A percentile compares a stretch with the other conserved stretches of the same genome.
Evolutionary conservation across 2,113 vertebrate species (phyloP).

Genomic region (Polyodon spathula): DNA sequence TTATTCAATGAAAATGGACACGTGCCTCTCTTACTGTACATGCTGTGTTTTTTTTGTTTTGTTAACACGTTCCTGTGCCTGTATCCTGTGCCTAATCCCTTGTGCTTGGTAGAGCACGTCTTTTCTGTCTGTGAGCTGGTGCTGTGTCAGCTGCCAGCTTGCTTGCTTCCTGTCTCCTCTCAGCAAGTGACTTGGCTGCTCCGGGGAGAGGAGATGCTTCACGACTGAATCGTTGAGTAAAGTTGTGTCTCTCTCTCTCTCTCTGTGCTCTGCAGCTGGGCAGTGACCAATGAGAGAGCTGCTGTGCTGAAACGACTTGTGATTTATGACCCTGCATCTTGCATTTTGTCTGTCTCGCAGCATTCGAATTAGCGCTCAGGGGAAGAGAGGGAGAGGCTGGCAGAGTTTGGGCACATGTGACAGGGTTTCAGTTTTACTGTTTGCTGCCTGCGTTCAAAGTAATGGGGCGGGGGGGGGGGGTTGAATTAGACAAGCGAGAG

Average conservation of each 20-base stretch:
- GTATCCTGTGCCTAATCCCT: too few species aligned
- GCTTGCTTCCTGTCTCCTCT: too few species aligned
- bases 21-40: too few species aligned
- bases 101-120: too few species aligned
- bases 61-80: too few species aligned
- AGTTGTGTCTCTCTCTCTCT: slow-evolving; percentile 20
- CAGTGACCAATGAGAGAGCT: slow-evolving; percentile 24
- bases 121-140: too few species aligned
- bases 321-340: slow-evolving; percentile 25
- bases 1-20: too few species aligned
- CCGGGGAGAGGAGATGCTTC: slow-evolving; percentile 1
- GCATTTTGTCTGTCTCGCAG: slow-evolving; percentile 32
- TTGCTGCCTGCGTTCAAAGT: too few species aligned
- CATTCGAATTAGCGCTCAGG: background rate
- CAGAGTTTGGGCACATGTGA: background rate
- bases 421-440: background rate
- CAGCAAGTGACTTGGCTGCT: background rate
- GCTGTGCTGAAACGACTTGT: slow-evolving; percentile 13
- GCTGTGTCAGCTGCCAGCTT: too few species aligned
- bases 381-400: background rate
- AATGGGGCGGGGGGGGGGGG: too few species aligned
- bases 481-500: too few species aligned
- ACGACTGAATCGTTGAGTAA: slow-evolving; percentile 29
- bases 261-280: slow-evolving; percentile 28
- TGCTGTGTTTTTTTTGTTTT: too few species aligned